A percentile compares a stretch with the other conserved stretches of the same genome.
These are phyloP conservation scores for Drosophila macrospina DNA, from an alignment of 2,888 invertebrate genomes.

Conservation along the genomic window DNA sequence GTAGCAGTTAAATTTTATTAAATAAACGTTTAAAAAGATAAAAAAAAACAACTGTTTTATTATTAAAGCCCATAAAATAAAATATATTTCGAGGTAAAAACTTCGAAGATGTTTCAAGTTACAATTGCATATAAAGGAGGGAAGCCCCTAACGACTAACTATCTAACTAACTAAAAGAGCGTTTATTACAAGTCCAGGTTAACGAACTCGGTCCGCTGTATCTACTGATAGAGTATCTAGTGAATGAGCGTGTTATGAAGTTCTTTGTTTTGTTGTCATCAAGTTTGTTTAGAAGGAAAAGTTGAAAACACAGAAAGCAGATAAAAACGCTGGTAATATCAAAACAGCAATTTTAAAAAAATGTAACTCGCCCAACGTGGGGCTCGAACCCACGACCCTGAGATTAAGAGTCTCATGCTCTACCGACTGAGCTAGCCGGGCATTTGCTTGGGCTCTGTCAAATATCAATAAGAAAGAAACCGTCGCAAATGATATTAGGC, in stretches of 20 bases:
- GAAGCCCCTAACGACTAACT: no score
- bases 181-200: not conserved
- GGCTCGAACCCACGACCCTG: conserved; percentile 86
- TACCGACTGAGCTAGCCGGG: conserved; percentile 86
- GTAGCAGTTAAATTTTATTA: conserved; percentile 72
- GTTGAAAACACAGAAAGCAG: not conserved
- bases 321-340: no score
- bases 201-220: not conserved
- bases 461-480: not conserved
- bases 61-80: not conserved
- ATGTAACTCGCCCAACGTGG: conserved; percentile 83
- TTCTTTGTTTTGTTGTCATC: not conserved
- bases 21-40: conserved; percentile 59
- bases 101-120: no score
- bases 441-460: conserved; percentile 35
- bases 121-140: no score
- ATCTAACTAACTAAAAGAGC: no score
- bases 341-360: not conserved
- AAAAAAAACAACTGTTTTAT: not conserved
- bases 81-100: not conserved
- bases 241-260: no score
- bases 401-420: conserved; percentile 86
- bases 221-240: no score
- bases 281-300: not conserved
- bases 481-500: not conserved